phyloP scores from a whole-genome alignment of 2,888 invertebrate genomes.

The Epinotia brunnichana region DNA sequence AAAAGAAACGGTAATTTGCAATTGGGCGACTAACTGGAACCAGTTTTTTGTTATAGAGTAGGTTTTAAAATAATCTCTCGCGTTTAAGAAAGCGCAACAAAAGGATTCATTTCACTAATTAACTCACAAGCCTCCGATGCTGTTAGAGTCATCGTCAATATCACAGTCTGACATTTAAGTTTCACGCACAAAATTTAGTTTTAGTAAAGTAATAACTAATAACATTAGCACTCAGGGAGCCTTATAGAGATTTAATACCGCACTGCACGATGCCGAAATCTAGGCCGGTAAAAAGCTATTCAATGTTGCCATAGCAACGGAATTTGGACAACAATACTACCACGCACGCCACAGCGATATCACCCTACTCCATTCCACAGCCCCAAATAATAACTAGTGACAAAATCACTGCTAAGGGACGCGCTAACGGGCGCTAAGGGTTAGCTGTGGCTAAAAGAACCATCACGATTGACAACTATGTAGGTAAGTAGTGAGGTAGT shows the following conservation, averaged over 20 bases:
- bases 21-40: conserved; percentile 40
- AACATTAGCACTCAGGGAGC: conserved; percentile 48
- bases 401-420: background rate
- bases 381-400: background rate
- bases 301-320: conserved; percentile 76
- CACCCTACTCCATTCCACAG: background rate
- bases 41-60: conserved; percentile 43
- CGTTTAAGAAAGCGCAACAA: conserved; percentile 47
- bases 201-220: conserved; percentile 32
- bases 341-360: conserved; percentile 15
- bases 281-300: conserved; percentile 63
- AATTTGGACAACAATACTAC: conserved; percentile 66
- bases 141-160: conserved; percentile 28
- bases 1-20: conserved; percentile 45
- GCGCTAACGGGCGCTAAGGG: too few species aligned
- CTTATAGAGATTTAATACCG: conserved; percentile 45
- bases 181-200: background rate
- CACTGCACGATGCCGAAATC: conserved; percentile 46
- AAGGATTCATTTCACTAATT: conserved; percentile 48
- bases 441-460: background rate
- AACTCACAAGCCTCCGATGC: conserved; percentile 43
- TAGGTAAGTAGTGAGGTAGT: background rate
- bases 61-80: conserved; percentile 36
- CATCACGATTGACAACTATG: background rate
- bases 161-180: conserved; percentile 30